These are phyloP conservation scores for Cosmia pyralina DNA, from an alignment of 2,888 invertebrate genomes.

Conservation along the genomic window DNA sequence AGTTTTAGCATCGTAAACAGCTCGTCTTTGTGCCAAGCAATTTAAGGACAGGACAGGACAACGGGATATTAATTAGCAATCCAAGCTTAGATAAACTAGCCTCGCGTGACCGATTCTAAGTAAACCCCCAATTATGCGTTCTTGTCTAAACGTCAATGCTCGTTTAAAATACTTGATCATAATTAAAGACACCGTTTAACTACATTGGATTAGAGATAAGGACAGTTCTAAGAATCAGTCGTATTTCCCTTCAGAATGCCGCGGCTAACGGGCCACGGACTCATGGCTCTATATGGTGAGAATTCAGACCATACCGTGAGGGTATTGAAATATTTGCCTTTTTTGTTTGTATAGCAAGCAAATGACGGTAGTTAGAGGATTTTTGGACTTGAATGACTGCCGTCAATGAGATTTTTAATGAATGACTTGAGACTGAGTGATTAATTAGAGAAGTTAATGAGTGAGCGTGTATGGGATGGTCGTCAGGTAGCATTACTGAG, in stretches of 20 bases:
- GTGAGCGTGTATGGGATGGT: constrained; percentile 15
- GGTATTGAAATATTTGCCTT: constrained; percentile 16
- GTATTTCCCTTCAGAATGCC: constrained; percentile 18
- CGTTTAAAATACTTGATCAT: constrained; percentile 21
- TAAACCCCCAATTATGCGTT: neutral
- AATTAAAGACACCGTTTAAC: constrained; percentile 41
- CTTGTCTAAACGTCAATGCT: neutral
- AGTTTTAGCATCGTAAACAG: neutral
- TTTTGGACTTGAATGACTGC: constrained; percentile 11
- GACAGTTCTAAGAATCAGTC: constrained; percentile 32
- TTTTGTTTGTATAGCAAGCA: constrained; percentile 2
- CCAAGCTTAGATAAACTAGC: neutral
- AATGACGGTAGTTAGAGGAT: constrained; percentile 35
- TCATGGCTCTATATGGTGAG: constrained; percentile 7
- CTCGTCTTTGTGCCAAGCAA: neutral
- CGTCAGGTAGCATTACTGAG: neutral
- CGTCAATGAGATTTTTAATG: constrained; percentile 34
- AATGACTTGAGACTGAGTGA: constrained; percentile 26
- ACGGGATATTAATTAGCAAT: neutral
- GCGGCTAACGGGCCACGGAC: constrained; percentile 8
- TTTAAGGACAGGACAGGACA: neutral
- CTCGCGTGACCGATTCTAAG: neutral
- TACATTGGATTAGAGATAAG: constrained; percentile 26
- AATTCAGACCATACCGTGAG: neutral
- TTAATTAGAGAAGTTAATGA: constrained; percentile 37